Evolutionary conservation across 2,888 invertebrate genomes (phyloP).

Genomic region (Atethmia centrago): DNA sequence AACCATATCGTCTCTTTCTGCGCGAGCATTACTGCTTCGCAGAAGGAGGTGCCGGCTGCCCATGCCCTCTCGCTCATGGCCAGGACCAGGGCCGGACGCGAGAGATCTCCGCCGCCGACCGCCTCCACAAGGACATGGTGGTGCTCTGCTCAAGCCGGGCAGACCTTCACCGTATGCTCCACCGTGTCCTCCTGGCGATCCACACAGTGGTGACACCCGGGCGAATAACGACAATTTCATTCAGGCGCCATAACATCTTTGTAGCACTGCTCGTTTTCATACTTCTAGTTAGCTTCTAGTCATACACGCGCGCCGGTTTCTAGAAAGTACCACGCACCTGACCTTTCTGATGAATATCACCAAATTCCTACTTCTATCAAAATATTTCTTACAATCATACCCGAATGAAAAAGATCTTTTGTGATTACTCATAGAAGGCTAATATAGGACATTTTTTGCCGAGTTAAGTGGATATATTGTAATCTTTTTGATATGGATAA

Average conservation of each 20-base stretch:
- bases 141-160: too few relatives aligned
- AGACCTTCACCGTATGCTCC: too few relatives aligned
- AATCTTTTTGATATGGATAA: conserved; percentile 23
- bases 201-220: too few relatives aligned
- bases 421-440: conserved; percentile 10
- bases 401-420: conserved; percentile 27
- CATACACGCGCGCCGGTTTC: background rate
- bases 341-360: background rate
- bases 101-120: too few relatives aligned
- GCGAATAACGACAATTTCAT: too few relatives aligned
- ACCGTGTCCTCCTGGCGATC: too few relatives aligned
- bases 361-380: background rate
- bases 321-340: background rate
- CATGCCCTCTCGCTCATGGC: too few relatives aligned
- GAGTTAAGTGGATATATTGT: background rate
- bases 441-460: conserved; percentile 17
- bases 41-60: too few relatives aligned
- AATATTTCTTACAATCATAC: background rate
- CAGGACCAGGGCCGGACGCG: too few relatives aligned
- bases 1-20: too few relatives aligned
- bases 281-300: background rate
- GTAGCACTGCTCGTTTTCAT: background rate
- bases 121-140: too few relatives aligned
- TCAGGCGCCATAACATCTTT: background rate
- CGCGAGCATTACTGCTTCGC: too few relatives aligned